A percentile compares a stretch with the other conserved stretches of the same genome.
Evolutionary conservation across 2,888 invertebrate species (phyloP).

Genomic region (Nycteola revayana): DNA sequence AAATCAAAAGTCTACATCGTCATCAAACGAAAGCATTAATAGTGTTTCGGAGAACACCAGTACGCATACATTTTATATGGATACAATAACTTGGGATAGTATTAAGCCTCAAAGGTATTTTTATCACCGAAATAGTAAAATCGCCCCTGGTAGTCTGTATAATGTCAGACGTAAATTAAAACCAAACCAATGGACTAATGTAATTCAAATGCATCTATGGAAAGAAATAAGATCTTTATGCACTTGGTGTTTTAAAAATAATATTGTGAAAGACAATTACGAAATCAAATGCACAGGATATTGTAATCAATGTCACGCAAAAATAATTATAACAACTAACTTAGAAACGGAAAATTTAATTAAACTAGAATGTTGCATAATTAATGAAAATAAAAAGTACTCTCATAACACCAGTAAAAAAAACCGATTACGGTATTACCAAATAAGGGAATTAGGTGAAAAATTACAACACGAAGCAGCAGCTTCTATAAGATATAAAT

Average conservation of each 20-base stretch:
- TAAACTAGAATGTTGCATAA: slow-evolving; percentile 14
- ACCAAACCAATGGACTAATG: slow-evolving; percentile 12
- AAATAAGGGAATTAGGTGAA: slow-evolving; percentile 12
- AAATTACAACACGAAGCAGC: slow-evolving; percentile 14
- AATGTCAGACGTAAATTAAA: slow-evolving; percentile 11
- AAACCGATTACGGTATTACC: slow-evolving; percentile 12
- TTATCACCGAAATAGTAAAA: slow-evolving; percentile 10
- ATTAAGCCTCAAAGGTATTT: slow-evolving; percentile 10
- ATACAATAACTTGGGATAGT: slow-evolving; percentile 11
- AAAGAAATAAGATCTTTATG: slow-evolving; percentile 10
- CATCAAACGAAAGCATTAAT: slow-evolving; percentile 10
- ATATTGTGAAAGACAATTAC: slow-evolving; percentile 8
- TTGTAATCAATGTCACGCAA: slow-evolving; percentile 10
- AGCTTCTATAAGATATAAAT: slow-evolving; percentile 13
- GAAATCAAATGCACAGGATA: slow-evolving; percentile 10
- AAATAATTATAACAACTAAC: slow-evolving; percentile 11
- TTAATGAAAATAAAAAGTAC: slow-evolving; percentile 9
- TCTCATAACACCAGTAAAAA: slow-evolving; percentile 12
- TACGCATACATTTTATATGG: slow-evolving; percentile 12
- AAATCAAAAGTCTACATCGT: slow-evolving; percentile 10
- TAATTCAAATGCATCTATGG: slow-evolving; percentile 13
- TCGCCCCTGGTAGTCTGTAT: slow-evolving; percentile 11
- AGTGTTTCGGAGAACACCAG: slow-evolving; percentile 11
- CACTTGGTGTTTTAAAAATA: slow-evolving; percentile 15
- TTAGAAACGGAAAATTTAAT: slow-evolving; percentile 13